Base-by-base conservation (phyloP, 2,888 invertebrate genomes). In the Acrobasis repandana region DNA sequence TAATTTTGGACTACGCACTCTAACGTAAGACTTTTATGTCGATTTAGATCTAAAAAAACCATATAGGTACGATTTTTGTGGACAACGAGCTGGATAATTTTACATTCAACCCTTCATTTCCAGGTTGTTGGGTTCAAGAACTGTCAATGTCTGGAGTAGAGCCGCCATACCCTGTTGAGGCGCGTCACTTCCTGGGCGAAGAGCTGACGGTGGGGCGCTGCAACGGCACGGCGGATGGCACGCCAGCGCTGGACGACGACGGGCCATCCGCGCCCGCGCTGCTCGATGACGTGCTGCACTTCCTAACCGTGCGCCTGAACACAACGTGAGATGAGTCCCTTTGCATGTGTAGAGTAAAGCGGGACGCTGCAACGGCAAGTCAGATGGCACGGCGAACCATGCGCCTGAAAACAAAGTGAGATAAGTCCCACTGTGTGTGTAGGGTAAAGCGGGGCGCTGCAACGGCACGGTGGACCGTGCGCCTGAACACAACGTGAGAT, bases 241-340 rank as follows among this genome's bases (percentile, higher is more conserved):
- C 75, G 0, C 74, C 79, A 0, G 72, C 79, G 0, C 73, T 84
- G 2, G 92, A 93, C 10, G 86, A 90, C n/a, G 91, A 90, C 9
- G 91, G 89, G 0, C 82, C 88, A 0, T 83, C 92, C 0, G 83
- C 88, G 0, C 90, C 93, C 0, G 88, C 86, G 0, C 83, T 93
- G 43, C 77, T 94, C 15, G 87, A 88, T 36, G 93, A 93, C 58
- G 86, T 93, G 2, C 82, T 93, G 0, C 82, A 85, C 60, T 93
- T 90, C 66, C 74, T 93, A 9, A 73, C 75, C 1, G 70, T 79
- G 4, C 75, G 78, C 33, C 67, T 91, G 1, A 93, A 93, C 62
- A 85, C 93, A 8, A 92, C 92, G 93, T 93, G 74, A 76, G 82
- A 14, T 6, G 5, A 5, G 14, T 14, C 2, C 11, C 38, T 3